Evolutionary conservation across 2,888 invertebrate species (phyloP), one percentile per base, ranked within the genome.

Genomic region (Ophioninae sp.): DNA sequence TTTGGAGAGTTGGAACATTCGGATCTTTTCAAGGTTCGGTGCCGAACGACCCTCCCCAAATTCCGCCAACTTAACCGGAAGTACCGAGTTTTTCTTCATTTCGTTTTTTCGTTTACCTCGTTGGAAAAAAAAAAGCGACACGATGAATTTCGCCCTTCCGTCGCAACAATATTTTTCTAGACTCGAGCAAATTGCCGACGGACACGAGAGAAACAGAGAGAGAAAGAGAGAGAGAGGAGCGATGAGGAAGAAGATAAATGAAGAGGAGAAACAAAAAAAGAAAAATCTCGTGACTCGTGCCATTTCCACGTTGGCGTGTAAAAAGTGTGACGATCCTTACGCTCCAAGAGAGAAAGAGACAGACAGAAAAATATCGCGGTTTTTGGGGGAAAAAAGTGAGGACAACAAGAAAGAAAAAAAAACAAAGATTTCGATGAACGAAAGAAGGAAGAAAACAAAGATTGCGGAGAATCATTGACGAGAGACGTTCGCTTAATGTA

Each of bases 241-340:
- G 73, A 59, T 39, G 62, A 57, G 72, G 39, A 70, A 79, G 65
- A 73, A 59, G 39, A 72, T 72, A 44, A 5, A 56, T 10, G 20
- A 13, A 39, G 57, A 23, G 56, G 39, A 20, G 41, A 44, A 75
- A 75, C 72, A 85, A 79, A 77, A 86, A 79, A 82, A 85, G 87
- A 90, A 90, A 90, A 89, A 89, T 90, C 89, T 88, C 90, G 90
- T 90, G 89, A 89, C 81, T 88, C 90, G 91, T 87, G 91, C 91
- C 91, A 91, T 91, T 90, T 89, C 89, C 89, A 89, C 89, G 88
- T 89, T 90, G 90, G 91, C 90, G 91, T 90, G 91, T 90, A 89
- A 88, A 86, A 87, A 86, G 85, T 78, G 68, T n/a, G 77, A 83
- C 57, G 69, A 75, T 77, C 69, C 81, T 84, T 79, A 30, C 30